A percentile compares a stretch with the other conserved stretches of the same genome.
Conservation (phyloP, 2,113 vertebrate species). For the Takifugu bimaculatus region DNA sequence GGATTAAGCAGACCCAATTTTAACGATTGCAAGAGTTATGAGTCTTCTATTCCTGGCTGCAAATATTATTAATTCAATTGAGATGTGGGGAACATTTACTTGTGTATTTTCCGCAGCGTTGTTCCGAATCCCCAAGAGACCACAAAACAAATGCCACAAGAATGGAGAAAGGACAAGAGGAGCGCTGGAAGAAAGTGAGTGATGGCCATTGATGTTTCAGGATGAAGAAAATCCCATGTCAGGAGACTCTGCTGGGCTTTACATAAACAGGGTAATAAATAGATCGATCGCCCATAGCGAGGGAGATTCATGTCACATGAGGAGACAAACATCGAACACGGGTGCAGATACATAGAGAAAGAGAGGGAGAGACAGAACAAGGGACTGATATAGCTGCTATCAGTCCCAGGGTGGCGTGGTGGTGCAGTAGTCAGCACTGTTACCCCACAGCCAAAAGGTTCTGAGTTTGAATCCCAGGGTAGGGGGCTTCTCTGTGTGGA, state of each 20-base stretch:
- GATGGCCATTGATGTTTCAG: constrained; percentile 70
- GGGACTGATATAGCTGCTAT: too few species aligned
- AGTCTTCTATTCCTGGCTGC: not conserved
- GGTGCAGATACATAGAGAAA: constrained; percentile 4
- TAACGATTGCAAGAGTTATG: not conserved
- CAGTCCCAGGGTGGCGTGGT: too few species aligned
- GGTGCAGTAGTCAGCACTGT: too few species aligned
- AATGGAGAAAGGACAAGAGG: constrained; percentile 39
- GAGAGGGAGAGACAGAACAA: too few species aligned
- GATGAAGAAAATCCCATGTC: constrained; percentile 44
- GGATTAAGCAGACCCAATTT: too few species aligned
- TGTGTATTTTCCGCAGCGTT: constrained; percentile 17
- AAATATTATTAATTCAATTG: constrained; percentile 1
- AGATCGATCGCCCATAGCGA: constrained; percentile 69
- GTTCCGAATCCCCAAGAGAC: constrained; percentile 23
- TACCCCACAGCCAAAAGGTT: too few species aligned
- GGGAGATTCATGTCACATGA: constrained; percentile 67
- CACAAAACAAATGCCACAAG: constrained; percentile 55
- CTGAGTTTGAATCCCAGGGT: too few species aligned
- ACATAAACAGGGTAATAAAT: constrained; percentile 75
- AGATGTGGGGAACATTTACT: constrained; percentile 2
- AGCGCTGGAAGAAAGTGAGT: constrained; percentile 63
- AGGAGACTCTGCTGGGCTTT: constrained; percentile 66
- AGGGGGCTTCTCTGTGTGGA: too few species aligned
- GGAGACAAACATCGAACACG: constrained; percentile 57